These are phyloP conservation scores for Artibeus lituratus DNA, from an alignment of 2,797 vertebrate genomes.

Conservation along the genomic window DNA sequence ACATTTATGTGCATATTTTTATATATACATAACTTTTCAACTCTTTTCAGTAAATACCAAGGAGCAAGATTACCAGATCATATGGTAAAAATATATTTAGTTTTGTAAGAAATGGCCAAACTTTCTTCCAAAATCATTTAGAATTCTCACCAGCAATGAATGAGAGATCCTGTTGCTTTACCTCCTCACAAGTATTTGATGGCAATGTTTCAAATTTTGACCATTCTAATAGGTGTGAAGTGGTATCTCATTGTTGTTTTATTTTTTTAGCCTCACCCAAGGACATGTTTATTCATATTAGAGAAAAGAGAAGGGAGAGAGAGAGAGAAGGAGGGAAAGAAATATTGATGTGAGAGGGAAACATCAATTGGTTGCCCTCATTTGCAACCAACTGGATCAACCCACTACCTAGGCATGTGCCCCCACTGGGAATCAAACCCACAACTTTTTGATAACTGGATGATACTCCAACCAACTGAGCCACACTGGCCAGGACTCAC, in stretches of 20 bases:
- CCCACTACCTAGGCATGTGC: too few species aligned
- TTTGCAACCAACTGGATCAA: too few species aligned
- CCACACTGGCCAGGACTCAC: not conserved
- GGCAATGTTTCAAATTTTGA: not conserved
- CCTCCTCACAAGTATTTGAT: not conserved
- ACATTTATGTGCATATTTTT: not conserved
- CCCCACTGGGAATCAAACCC: too few species aligned
- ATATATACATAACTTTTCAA: not conserved
- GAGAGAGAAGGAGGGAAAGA: too few species aligned
- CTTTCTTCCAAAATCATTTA: not conserved
- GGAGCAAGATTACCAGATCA: not conserved
- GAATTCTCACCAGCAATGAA: not conserved
- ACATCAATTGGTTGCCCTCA: too few species aligned
- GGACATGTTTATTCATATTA: too few species aligned
- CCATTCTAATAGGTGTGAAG: not conserved
- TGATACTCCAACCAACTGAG: too few species aligned
- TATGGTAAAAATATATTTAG: not conserved
- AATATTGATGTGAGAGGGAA: too few species aligned
- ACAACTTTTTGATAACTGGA: too few species aligned
- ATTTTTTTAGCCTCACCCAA: too few species aligned
- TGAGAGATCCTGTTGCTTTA: not conserved
- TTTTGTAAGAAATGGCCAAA: not conserved
- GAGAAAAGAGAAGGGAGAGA: too few species aligned
- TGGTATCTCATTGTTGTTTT: not conserved
- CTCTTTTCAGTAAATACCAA: not conserved